Percentiles rank a stretch among this genome's conserved stretches.
These are phyloP conservation scores for Onchidella celtica DNA, from an alignment of 2,888 invertebrate genomes.

Conservation along the genomic window DNA sequence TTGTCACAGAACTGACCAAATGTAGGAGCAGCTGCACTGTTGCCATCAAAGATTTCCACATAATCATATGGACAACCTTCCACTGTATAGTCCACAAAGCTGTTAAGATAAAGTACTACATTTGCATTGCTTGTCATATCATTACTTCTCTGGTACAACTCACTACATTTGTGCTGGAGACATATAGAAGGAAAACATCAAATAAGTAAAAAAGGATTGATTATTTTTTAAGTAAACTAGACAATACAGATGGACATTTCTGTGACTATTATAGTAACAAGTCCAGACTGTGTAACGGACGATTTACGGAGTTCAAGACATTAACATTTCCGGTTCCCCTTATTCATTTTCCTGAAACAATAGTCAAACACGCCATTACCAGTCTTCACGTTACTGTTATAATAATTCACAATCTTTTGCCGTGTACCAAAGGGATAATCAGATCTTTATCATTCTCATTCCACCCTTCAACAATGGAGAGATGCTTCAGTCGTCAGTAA, in stretches of 20 bases:
- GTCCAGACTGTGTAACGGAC: background rate
- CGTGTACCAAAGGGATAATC: no score
- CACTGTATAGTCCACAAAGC: background rate
- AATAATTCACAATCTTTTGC: no score
- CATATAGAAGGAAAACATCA: background rate
- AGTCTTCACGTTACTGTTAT: no score
- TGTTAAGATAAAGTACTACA: background rate
- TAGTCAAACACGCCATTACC: background rate
- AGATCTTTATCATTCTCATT: no score
- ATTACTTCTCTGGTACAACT: background rate
- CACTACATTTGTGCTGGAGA: background rate
- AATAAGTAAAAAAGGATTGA: no score
- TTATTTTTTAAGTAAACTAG: no score
- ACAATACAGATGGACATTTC: no score
- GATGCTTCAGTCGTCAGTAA: no score
- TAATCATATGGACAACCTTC: constrained; percentile 72
- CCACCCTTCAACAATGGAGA: no score
- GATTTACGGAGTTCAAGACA: background rate
- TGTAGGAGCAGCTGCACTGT: constrained; percentile 56
- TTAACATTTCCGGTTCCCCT: background rate
- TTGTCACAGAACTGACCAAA: constrained; percentile 73
- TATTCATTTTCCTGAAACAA: background rate
- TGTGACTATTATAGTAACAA: no score
- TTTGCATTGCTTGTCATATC: background rate
- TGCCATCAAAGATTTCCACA: constrained; percentile 75